phyloP scores from a whole-genome alignment of 2,797 vertebrate genomes.

The Mycteria americana region DNA sequence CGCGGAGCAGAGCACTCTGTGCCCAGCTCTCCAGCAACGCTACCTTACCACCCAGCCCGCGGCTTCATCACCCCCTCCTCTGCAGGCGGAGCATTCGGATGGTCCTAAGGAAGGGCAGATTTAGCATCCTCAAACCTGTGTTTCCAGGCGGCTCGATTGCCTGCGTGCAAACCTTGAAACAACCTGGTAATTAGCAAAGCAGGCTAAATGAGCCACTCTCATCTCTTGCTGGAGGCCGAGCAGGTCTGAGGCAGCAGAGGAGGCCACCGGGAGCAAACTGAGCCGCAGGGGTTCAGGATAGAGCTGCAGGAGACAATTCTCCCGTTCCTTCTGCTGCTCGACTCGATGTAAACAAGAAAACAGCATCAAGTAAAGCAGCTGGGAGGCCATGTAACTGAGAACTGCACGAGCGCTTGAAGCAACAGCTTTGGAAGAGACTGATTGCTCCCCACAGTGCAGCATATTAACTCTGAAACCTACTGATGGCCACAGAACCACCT shows the following conservation, averaged over 20 bases:
- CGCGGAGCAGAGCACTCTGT: too few species aligned
- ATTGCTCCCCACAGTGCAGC: rapidly evolving
- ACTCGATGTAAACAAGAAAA: neutral
- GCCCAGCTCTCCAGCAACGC: neutral
- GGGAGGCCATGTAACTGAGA: neutral
- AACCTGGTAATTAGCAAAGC: neutral
- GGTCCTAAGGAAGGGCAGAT: neutral
- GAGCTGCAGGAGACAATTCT: neutral
- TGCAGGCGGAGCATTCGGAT: rapidly evolving
- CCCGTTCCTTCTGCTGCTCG: neutral
- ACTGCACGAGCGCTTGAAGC: neutral
- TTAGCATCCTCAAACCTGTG: neutral
- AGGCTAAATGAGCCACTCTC: neutral
- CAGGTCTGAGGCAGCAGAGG: neutral
- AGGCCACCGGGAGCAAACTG: neutral
- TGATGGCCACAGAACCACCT: neutral
- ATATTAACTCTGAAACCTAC: neutral
- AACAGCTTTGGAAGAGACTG: neutral
- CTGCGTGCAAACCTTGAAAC: rapidly evolving
- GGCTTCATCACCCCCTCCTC: neutral
- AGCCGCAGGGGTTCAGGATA: rapidly evolving
- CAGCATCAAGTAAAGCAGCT: neutral
- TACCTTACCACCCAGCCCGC: neutral
- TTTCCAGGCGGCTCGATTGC: neutral
- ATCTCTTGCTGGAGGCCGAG: neutral